Base-by-base conservation (phyloP, 1,140 invertebrate genomes). In the Campoletis sonorensis region DNA sequence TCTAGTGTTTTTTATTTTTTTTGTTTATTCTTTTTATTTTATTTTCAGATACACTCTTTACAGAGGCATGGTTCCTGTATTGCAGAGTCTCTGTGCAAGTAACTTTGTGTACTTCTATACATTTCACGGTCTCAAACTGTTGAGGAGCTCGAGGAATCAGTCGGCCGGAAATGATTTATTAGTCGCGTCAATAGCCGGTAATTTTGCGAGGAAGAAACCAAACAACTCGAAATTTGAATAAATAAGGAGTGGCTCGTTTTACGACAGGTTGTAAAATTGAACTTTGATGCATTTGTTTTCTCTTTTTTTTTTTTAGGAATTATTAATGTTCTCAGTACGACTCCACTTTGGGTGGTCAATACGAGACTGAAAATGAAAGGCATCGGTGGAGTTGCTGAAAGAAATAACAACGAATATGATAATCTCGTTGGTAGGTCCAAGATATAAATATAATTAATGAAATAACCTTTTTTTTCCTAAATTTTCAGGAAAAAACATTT, bases 101-200 rank as follows among this genome's bases (percentile, higher is more conserved):
- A 98, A 98, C 91, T 98, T 98, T 92, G 96, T 98, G 18, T 98
- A 98, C 90, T 98, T 98, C 87, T 98, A 98, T 89, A 94, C 96
- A 83, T 98, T 98, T 89, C 97, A 98, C 92, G 95, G 95, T 4
- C 91, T 98, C 10, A 96, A 97, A 89, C 92, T 93, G 67, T 81
- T 95, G n/a, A 87, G 92, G 80, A 81, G 86, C 37, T 84, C 90
- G 11, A 89, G 87, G 73, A 90, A 93, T 76, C 90, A 94, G 83
- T 94, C 94, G 64, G 95, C 96, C 8, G 81, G 94, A 1, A 94
- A 93, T 85, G 97, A 98, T 92, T 92, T 98, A n/a, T 85, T 95
- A 16, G 89, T 97, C 61, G 97, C 96, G 18, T 94, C 96, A 83
- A 88, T 97, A 37, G 96, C 97, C 85, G 97, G 95, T 94, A 88